Evolutionary conservation across 2,888 invertebrate genomes (phyloP), one percentile per base, ranked within the genome.

Genomic region (Lagria hirta): DNA sequence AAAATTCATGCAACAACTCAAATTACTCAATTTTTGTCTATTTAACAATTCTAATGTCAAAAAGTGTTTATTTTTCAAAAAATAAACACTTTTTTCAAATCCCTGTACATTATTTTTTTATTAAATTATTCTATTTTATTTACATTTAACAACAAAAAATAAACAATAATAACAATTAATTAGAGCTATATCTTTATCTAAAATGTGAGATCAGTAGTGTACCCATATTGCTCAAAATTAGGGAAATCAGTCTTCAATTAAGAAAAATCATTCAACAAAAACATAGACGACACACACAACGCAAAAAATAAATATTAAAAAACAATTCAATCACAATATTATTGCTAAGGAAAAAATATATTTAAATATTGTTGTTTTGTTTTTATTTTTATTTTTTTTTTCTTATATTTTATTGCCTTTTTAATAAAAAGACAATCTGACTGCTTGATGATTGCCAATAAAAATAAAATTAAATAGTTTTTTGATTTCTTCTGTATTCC

Each of bases 221-320:
- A 35, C 34, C 17, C 26, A 33, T 41, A 41, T 41, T 41, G 41
- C 33, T 34, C 27, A 32, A n/a, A 21, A 16, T 13, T n/a, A 21
- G 20, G 32, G 16, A 43, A 43, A 43, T 43, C 42, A 43, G 42
- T 43, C 42, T 43, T 43, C 34, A 10, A 26, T 16, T 13, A 42
- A 27, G 7, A 26, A 8, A 26, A 37, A 41, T 35, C 34, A 43
- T 35, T 35, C 34, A 23, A 28, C 14, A 30, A 30, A 17, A 32
- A 24, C 24, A 18, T 29, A 38, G 29, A 17, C 16, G 12, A 10
- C 16, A 30, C 30, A 30, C 15, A 41, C 33, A 41, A 41, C 35
- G 35, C 35, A 22, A 41, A 28, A 43, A 22, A 29, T 10, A 43
- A 22, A 15, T 12, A n/a, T 35, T 15, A 15, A 16, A 15, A 8